Conservation (phyloP, 2,113 vertebrate genomes). For the Lates calcarifer region DNA sequence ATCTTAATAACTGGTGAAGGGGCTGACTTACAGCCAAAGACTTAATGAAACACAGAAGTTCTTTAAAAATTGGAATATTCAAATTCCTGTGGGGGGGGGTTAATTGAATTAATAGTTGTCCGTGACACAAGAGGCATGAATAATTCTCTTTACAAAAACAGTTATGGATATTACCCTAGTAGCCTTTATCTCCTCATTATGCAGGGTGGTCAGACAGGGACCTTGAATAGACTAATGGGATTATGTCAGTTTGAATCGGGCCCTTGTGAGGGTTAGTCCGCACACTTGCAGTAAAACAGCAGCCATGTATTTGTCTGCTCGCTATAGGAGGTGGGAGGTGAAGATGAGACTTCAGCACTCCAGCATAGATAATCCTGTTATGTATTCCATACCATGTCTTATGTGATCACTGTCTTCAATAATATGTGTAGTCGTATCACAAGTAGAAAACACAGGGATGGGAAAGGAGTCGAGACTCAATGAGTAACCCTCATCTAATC, state of each 20-base stretch:
- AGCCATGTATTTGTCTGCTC: conserved; percentile 38
- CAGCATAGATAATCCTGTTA: conserved; percentile 67
- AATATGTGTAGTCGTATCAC: conserved; percentile 53
- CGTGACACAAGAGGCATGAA: conserved; percentile 16
- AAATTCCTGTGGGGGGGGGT: not conserved
- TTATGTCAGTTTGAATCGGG: conserved; percentile 65
- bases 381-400: conserved; percentile 58
- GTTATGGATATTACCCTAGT: conserved; percentile 7
- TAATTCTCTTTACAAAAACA: conserved; percentile 31
- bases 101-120: conserved; percentile 35
- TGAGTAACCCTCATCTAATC: conserved; percentile 74
- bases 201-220: conserved; percentile 51
- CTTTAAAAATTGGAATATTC: not conserved
- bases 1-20: not conserved
- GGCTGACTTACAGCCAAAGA: not conserved
- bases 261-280: conserved; percentile 31
- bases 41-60: not conserved
- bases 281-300: conserved; percentile 24
- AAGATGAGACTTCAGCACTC: conserved; percentile 46
- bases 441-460: conserved; percentile 47
- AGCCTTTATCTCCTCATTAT: conserved; percentile 42
- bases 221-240: conserved; percentile 65
- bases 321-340: conserved; percentile 42
- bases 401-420: conserved; percentile 60
- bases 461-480: conserved; percentile 29